phyloP scores from a whole-genome alignment of 2,888 invertebrate species.

The Oscheius sp. region DNA sequence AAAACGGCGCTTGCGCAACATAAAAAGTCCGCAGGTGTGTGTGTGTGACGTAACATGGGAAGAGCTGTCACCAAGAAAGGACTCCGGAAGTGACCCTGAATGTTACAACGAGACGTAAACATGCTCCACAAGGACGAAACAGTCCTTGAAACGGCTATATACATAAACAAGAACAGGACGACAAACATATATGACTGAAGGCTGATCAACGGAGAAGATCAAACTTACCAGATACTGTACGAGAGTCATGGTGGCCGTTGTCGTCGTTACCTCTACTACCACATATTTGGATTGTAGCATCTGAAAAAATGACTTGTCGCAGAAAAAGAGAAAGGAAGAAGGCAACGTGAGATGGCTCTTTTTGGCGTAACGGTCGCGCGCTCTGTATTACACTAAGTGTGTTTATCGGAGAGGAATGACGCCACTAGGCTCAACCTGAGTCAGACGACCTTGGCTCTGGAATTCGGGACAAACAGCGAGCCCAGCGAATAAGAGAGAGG shows the following conservation, averaged over 20 bases:
- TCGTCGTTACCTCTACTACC: conserved; percentile 50
- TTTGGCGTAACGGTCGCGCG: conserved; percentile 5
- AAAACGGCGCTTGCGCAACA: no score
- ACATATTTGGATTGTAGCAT: conserved; percentile 51
- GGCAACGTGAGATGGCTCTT: not conserved
- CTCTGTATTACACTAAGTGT: not conserved
- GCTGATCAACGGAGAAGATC: no score
- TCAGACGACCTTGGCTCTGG: conserved; percentile 17
- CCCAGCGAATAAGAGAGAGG: not conserved
- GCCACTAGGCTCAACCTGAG: not conserved
- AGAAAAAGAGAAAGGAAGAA: not conserved
- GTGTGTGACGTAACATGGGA: no score
- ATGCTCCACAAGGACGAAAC: no score
- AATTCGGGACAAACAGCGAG: not conserved
- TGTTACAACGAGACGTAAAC: no score
- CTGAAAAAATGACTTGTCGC: conserved; percentile 3
- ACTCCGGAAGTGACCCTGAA: no score
- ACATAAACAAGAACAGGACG: not conserved
- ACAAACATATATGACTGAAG: no score
- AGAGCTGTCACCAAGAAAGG: no score
- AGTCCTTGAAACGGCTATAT: not conserved
- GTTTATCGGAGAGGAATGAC: not conserved
- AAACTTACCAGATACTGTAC: conserved; percentile 48
- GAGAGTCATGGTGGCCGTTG: conserved; percentile 48
- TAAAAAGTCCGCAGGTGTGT: no score